phyloP scores from a whole-genome alignment of 37 sponge, comb jelly and placozoan species.

The Agelas oroides region DNA sequence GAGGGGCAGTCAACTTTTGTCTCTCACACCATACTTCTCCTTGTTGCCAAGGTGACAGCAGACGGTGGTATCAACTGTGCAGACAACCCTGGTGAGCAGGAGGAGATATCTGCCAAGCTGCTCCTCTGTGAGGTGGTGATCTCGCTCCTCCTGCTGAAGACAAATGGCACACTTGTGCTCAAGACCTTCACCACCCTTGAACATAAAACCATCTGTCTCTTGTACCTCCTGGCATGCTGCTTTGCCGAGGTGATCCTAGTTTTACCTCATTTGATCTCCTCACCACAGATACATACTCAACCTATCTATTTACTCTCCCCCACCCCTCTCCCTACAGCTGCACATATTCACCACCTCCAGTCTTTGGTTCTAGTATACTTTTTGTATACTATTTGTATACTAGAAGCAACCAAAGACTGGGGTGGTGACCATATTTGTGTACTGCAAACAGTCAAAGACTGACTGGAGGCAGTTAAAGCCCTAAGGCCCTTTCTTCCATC shows the following conservation, averaged over 20 bases:
- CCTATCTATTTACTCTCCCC: too few relatives aligned
- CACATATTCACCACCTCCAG: too few relatives aligned
- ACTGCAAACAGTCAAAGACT: too few relatives aligned
- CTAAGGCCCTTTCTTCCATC: not conserved
- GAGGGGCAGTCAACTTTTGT: not conserved
- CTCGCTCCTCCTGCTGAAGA: conserved; percentile 71
- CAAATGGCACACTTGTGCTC: conserved; percentile 79
- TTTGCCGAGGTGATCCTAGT: conserved; percentile 82
- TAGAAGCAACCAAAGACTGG: too few relatives aligned
- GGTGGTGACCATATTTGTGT: too few relatives aligned
- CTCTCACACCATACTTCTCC: not conserved
- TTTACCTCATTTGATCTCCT: too few relatives aligned
- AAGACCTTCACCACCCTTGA: conserved; percentile 91
- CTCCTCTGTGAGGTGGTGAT: conserved; percentile 83
- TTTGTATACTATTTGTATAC: too few relatives aligned
- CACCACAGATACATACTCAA: not conserved
- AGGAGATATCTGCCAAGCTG: conserved; percentile 75
- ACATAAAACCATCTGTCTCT: conserved; percentile 73
- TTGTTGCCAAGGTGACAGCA: conserved; percentile 76
- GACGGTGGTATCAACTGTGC: conserved; percentile 88
- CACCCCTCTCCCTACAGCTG: too few relatives aligned
- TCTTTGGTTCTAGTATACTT: too few relatives aligned
- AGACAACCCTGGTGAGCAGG: conserved; percentile 86
- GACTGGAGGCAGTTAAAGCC: too few relatives aligned
- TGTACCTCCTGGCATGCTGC: conserved; percentile 86